Percentiles rank a stretch among this genome's conserved stretches.
phyloP scores from a whole-genome alignment of 1,140 invertebrate species.

The Zaprionus lachaisei region DNA sequence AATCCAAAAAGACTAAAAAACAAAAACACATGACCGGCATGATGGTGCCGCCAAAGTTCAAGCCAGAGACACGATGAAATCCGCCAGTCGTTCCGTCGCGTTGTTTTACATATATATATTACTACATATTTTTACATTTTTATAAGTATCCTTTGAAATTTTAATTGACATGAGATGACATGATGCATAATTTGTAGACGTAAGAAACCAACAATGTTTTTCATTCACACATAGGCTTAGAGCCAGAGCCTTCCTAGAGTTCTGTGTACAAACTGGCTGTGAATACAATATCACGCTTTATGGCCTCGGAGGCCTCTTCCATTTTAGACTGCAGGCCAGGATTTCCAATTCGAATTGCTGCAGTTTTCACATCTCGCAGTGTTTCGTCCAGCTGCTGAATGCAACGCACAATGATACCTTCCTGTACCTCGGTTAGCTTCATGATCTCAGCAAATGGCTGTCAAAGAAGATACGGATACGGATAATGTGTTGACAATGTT shows the following conservation, averaged over 20 bases:
- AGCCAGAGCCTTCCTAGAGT: constrained; percentile 41
- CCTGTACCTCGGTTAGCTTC: constrained; percentile 96
- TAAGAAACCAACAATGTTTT: constrained; percentile 49
- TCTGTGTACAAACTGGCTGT: constrained; percentile 97
- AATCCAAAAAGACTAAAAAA: constrained; percentile 90
- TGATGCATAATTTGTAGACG: constrained; percentile 62
- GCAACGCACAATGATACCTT: constrained; percentile 98
- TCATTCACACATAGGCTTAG: constrained; percentile 2
- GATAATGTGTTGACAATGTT: constrained; percentile 49
- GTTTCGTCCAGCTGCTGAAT: constrained; percentile 98
- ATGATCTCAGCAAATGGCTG: constrained; percentile 96
- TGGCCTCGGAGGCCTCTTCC: constrained; percentile 96
- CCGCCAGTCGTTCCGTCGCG: constrained; percentile 20
- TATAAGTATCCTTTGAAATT: constrained; percentile 72
- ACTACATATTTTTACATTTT: constrained; percentile 62
- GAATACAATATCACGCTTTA: constrained; percentile 99
- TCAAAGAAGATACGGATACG: neutral
- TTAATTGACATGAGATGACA: constrained; percentile 55
- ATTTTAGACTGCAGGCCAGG: constrained; percentile 96
- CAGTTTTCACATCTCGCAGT: constrained; percentile 95
- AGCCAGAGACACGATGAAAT: constrained; percentile 95
- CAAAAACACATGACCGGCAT: constrained; percentile 88
- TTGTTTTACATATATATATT: constrained; percentile 55
- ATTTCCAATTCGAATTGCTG: constrained; percentile 96
- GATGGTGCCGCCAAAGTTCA: constrained; percentile 97